Percentiles rank a stretch among this genome's conserved stretches.
phyloP scores from a whole-genome alignment of 2,113 vertebrate species.

The Maylandia zebra region DNA sequence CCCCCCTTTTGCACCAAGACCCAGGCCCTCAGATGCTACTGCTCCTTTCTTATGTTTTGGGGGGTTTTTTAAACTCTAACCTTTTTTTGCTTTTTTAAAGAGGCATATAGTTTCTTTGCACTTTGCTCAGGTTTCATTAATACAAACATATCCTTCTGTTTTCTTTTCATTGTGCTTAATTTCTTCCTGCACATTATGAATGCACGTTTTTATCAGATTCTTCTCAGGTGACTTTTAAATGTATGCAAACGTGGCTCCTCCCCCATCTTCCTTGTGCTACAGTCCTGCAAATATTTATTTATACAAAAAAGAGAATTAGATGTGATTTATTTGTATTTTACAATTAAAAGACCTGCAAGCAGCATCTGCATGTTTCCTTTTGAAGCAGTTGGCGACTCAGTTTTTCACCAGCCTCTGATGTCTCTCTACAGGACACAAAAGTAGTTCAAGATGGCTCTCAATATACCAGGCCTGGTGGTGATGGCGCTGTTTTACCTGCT shows the following conservation, averaged over 20 bases:
- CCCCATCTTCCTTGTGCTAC: not conserved
- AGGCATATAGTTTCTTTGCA: not conserved
- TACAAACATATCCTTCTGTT: not conserved
- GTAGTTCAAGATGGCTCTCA: slow-evolving; percentile 42
- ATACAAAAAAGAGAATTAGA: not conserved
- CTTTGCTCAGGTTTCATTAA: not conserved
- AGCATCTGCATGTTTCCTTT: not conserved
- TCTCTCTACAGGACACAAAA: slow-evolving; percentile 13
- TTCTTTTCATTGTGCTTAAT: not conserved
- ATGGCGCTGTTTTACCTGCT: slow-evolving; percentile 70
- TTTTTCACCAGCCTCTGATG: not conserved
- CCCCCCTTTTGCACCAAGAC: not conserved
- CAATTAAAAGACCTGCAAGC: not conserved
- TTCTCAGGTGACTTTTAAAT: not conserved
- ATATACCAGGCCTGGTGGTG: slow-evolving; percentile 64
- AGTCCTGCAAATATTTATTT: not conserved
- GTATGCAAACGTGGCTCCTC: not conserved
- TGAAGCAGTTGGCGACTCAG: not conserved
- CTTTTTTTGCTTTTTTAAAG: not conserved
- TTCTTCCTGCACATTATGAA: slow-evolving; percentile 6
- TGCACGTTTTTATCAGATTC: not conserved
- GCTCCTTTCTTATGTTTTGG: not conserved
- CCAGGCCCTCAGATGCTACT: not conserved
- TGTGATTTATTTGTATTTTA: not conserved
- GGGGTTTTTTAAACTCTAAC: not conserved